Percentiles rank a stretch among this genome's conserved stretches.
Conservation (phyloP, 2,797 vertebrate genomes). For the Coluber constrictor region DNA sequence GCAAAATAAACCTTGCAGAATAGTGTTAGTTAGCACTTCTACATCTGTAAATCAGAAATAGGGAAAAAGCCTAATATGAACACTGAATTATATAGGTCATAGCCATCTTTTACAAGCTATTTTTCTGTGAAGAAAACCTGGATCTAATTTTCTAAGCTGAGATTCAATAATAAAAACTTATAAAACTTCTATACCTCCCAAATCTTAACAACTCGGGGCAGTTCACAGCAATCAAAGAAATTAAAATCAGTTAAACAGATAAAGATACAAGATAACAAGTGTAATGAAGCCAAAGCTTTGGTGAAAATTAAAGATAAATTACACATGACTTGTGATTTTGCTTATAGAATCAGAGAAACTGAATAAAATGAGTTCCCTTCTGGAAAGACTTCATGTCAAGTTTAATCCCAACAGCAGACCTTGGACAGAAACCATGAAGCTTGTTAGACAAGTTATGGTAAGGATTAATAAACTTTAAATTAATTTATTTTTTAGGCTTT, state of each 20-base stretch:
- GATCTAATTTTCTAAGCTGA: not conserved
- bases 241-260: not conserved
- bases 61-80: not conserved
- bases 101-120: not conserved
- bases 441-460: slow-evolving; percentile 96
- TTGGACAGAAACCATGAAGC: slow-evolving; percentile 95
- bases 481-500: not conserved
- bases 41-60: not conserved
- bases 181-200: not conserved
- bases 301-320: not conserved
- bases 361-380: slow-evolving; percentile 85
- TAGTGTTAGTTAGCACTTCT: not conserved
- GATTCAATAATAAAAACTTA: not conserved
- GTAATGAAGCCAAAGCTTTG: not conserved
- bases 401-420: slow-evolving; percentile 89
- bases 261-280: not conserved
- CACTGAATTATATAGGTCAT: not conserved
- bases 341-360: slow-evolving; percentile 85
- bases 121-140: not conserved
- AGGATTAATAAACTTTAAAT: slow-evolving; percentile 52
- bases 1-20: not conserved
- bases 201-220: not conserved
- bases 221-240: not conserved
- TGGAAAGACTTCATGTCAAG: slow-evolving; percentile 91
- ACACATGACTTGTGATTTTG: slow-evolving; percentile 5